Evolutionary conservation across 2,113 vertebrate genomes (phyloP).

Genomic region (Trochalopteron elliotii): DNA sequence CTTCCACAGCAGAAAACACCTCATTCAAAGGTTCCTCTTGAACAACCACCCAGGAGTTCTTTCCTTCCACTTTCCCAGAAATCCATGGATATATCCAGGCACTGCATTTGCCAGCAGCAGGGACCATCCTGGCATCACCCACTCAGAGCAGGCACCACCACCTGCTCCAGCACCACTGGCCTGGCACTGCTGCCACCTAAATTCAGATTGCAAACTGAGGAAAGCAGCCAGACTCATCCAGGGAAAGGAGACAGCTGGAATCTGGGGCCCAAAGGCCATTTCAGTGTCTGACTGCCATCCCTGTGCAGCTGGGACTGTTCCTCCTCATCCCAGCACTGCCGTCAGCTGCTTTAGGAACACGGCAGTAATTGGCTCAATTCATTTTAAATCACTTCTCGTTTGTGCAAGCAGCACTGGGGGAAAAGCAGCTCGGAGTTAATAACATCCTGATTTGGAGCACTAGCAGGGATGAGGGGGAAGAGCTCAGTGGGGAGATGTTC

Average conservation of each 20-base stretch:
- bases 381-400: constrained; percentile 49
- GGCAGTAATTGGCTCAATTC: constrained; percentile 59
- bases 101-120: neutral
- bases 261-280: neutral
- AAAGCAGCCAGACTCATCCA: neutral
- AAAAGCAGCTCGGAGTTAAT: constrained; percentile 24
- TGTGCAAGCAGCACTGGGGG: constrained; percentile 24
- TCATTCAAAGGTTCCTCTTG: neutral
- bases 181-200: neutral
- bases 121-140: neutral
- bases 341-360: constrained; percentile 11
- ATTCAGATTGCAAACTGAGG: neutral
- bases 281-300: neutral
- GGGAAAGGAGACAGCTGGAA: neutral
- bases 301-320: constrained; percentile 1
- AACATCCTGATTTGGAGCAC: neutral
- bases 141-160: neutral
- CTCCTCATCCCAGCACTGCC: neutral
- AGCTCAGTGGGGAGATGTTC: accelerated
- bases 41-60: neutral
- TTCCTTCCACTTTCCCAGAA: neutral
- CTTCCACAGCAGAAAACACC: neutral
- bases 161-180: neutral
- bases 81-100: neutral
- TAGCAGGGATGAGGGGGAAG: neutral